A percentile compares a stretch with the other conserved stretches of the same genome.
Conservation (phyloP, 2,797 vertebrate genomes). For the Remorina albescens region DNA sequence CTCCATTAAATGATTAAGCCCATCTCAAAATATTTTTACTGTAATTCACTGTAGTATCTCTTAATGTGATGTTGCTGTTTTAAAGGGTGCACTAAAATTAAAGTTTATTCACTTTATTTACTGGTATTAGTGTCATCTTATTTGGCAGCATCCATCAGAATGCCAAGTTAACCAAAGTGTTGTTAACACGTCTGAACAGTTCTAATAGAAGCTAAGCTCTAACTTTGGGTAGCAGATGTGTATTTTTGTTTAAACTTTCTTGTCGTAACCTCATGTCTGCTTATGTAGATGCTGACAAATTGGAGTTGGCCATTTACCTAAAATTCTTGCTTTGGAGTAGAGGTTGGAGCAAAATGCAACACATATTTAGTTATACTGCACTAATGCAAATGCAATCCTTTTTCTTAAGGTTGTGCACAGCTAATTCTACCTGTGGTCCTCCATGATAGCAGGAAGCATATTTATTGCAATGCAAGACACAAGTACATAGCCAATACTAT, state of each 20-base stretch:
- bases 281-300: no score
- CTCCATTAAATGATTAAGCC: no score
- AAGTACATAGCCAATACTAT: not conserved
- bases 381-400: no score
- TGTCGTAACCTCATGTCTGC: no score
- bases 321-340: not conserved
- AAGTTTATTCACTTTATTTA: no score
- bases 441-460: not conserved
- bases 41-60: not conserved
- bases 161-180: not conserved
- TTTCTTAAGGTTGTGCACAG: no score
- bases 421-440: no score
- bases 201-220: not conserved
- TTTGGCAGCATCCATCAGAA: not conserved
- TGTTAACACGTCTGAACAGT: not conserved
- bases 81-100: no score
- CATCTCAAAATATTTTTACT: not conserved
- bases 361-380: no score
- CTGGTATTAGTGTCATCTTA: not conserved
- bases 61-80: not conserved
- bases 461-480: not conserved
- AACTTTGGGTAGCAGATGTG: not conserved
- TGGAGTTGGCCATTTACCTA: not conserved
- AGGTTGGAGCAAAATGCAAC: not conserved
- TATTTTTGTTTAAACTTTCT: not conserved